Evolutionary conservation across 2,888 invertebrate species (phyloP), one percentile per base, ranked within the genome.

Genomic region (Cosmopolites sordidus): DNA sequence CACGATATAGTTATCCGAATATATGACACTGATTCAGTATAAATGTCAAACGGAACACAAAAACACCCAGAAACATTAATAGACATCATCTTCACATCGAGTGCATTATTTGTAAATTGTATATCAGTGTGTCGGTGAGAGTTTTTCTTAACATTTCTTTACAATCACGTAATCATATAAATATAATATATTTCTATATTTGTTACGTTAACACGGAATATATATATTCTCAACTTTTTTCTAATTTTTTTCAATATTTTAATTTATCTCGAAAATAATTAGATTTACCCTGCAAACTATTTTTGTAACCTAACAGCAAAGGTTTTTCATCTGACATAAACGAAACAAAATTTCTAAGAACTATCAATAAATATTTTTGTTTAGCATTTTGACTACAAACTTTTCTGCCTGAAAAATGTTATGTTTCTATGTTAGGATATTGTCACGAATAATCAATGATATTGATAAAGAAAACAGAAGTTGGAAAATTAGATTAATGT

Each of bases 121-220:
- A 44, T 49, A 42, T 48, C 41, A 43, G 33, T 48, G 30, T 33
- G 12, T 29, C 8, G 27, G 43, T 43, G 18, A 43, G 8, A 11
- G 11, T 43, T 29, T 43, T 29, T 9, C 27, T 29, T 38, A 33
- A 33, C n/a, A 33, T 33, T 11, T 33, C 33, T 33, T 48, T 49
- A 44, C 48, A 48, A 48, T 22, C 49, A 45, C 48, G 48, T 54
- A 48, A 48, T 22, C 49, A 45, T 54, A 54, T 54, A 54, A 54
- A 54, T 54, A 54, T 48, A 48, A 33, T 42, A 42, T 48, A 48
- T 54, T 49, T 54, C 50, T 54, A 54, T 54, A 54, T 54, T 54
- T 50, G 54, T 54, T 54, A 54, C 43, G 17, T 47, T 48, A 54
- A 54, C 50, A 54, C 47, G 54, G 47, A 50, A 50, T 54, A 50